A percentile compares a stretch with the other conserved stretches of the same genome.
phyloP scores from a whole-genome alignment of 2,888 invertebrate genomes.

The Chrysodeixis includens region DNA sequence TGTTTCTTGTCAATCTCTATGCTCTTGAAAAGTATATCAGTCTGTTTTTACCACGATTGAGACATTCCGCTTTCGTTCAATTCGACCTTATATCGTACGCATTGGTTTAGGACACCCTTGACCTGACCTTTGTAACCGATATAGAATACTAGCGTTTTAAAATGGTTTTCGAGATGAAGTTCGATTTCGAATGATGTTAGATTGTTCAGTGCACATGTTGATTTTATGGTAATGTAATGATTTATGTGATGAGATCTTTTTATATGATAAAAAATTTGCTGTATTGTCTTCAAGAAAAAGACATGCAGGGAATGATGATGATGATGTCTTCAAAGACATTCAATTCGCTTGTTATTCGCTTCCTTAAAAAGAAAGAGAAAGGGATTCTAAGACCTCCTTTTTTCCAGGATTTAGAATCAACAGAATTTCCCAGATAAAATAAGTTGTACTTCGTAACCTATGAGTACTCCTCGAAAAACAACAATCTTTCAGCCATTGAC shows the following conservation, averaged over 20 bases:
- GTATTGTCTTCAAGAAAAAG: background rate
- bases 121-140: background rate
- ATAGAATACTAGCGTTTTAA: background rate
- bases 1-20: background rate
- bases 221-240: background rate
- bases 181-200: background rate
- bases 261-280: too few relatives aligned
- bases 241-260: background rate
- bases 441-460: too few relatives aligned
- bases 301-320: too few relatives aligned
- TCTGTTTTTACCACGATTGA: background rate
- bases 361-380: too few relatives aligned
- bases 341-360: too few relatives aligned
- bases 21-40: background rate
- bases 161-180: background rate
- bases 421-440: too few relatives aligned
- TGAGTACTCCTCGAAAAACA: too few relatives aligned
- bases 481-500: too few relatives aligned
- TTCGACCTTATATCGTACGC: conserved; percentile 1
- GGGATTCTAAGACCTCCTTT: too few relatives aligned
- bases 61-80: background rate
- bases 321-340: too few relatives aligned
- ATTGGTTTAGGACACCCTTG: background rate
- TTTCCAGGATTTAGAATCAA: too few relatives aligned
- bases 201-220: background rate